Percentiles rank a stretch among this genome's conserved stretches.
These are phyloP conservation scores for Drosophila kuntzei DNA, from an alignment of 2,888 invertebrate genomes.

Conservation along the genomic window DNA sequence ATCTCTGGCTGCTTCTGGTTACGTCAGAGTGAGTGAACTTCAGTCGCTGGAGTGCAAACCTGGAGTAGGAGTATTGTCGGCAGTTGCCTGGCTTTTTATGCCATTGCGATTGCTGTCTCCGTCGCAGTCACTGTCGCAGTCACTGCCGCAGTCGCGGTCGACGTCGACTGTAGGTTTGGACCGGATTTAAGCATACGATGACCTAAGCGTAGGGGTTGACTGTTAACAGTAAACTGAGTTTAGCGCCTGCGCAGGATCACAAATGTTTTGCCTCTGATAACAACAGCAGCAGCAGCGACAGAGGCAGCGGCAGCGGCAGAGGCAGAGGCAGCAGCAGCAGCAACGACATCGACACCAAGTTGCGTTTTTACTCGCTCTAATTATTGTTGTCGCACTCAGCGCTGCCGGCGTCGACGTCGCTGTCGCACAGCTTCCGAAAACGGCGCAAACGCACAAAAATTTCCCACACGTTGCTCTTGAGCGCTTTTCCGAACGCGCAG, in stretches of 20 bases:
- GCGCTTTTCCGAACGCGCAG: conserved; percentile 50
- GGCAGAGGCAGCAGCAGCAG: conserved; percentile 20
- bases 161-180: conserved; percentile 35
- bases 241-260: conserved; percentile 65
- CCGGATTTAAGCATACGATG: conserved; percentile 38
- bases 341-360: background rate
- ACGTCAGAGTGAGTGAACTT: conserved; percentile 68
- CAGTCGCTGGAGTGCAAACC: conserved; percentile 73
- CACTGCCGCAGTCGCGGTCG: conserved; percentile 15
- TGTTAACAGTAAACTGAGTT: conserved; percentile 35
- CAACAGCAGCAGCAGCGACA: conserved; percentile 33
- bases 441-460: conserved; percentile 70
- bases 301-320: conserved; percentile 13
- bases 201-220: conserved; percentile 53
- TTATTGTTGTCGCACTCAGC: conserved; percentile 67
- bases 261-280: conserved; percentile 41
- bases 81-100: conserved; percentile 84
- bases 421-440: conserved; percentile 38
- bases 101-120: conserved; percentile 48
- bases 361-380: conserved; percentile 52
- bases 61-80: conserved; percentile 84
- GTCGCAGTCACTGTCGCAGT: conserved; percentile 29
- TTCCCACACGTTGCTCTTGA: conserved; percentile 67
- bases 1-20: conserved; percentile 23
- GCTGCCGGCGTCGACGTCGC: conserved; percentile 17